Evolutionary conservation across 2,113 vertebrate species (phyloP), one percentile per base, ranked within the genome.

Genomic region (Chionodraco myersi): DNA sequence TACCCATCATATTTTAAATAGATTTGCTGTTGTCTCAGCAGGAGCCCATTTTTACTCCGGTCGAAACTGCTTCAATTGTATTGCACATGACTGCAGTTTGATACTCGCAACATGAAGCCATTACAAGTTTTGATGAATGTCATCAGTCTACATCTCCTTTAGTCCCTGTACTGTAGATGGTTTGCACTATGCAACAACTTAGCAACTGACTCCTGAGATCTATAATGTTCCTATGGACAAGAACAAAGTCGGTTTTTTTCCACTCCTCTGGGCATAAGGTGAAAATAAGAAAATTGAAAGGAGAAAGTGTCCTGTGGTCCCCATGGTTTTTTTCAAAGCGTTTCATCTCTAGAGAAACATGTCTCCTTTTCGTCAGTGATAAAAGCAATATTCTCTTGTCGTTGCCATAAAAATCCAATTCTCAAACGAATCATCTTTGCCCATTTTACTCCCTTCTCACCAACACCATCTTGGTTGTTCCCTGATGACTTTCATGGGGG

Each of bases 101-200:
- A 78, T 64, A 71, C 77, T 56, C 83, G 75, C 30, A 53, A 76
- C 68, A 80, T 51, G 75, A 83, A 64, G 60, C 76, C 79, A 89
- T 84, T 84, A 72, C 75, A 82, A 56, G 76, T 79, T 85, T 75
- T 88, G 34, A 80, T 77, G 79, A 85, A 82, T 77, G 57, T 82
- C 77, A 82, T 86, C 72, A 71, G 72, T 15, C 41, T 62, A 49
- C 49, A 10, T 71, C 34, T 16, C 47, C 15, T 41, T 52, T 16
- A 4, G 34, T 78, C 59, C 15, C 71, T 12, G n/a, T 44, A 64
- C 71, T 12, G n/a, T 44, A 64, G 74, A 72, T 12, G 52, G 26
- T 51, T 63, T 56, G 53, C 68, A 70, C 64, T 68, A 30, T 45
- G 75, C 45, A 80, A 69, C 59, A 80, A 63, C 62, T 82, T 79